Evolutionary conservation across 2,888 invertebrate species (phyloP).

Genomic region (Cantharis lateralis): DNA sequence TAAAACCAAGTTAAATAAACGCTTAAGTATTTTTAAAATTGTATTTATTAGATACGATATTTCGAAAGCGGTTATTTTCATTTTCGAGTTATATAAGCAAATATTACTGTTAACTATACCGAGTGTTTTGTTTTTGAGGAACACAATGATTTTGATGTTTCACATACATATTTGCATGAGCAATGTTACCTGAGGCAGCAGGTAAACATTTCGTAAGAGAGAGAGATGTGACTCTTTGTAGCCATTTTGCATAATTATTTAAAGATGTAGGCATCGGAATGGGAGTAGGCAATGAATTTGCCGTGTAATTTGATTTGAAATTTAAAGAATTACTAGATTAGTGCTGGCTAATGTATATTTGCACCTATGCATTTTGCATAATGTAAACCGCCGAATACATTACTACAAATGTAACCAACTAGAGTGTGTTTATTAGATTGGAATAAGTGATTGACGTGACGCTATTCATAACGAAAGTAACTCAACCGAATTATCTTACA

Average conservation of each 20-base stretch:
- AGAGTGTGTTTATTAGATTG: slow-evolving; percentile 17
- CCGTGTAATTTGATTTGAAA: not conserved
- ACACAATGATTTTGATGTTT: no score
- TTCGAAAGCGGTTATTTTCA: no score
- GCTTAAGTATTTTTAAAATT: no score
- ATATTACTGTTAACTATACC: not conserved
- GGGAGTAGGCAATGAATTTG: not conserved
- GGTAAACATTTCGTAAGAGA: no score
- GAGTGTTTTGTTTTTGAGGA: not conserved
- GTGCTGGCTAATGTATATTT: slow-evolving; percentile 1
- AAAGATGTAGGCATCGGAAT: no score
- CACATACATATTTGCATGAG: no score
- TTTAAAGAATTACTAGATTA: not conserved
- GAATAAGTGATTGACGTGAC: slow-evolving; percentile 14
- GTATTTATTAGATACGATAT: no score
- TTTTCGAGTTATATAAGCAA: no score
- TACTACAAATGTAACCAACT: slow-evolving; percentile 6
- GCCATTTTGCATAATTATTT: no score
- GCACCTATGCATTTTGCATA: slow-evolving; percentile 15
- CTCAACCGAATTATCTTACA: slow-evolving; percentile 4
- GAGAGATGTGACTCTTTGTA: no score
- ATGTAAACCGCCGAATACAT: slow-evolving; percentile 19
- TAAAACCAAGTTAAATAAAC: no score
- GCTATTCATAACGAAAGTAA: slow-evolving; percentile 16
- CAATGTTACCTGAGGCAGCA: no score